Evolutionary conservation across 2,797 vertebrate species (phyloP).

Genomic region (Sebastes aleutianus): DNA sequence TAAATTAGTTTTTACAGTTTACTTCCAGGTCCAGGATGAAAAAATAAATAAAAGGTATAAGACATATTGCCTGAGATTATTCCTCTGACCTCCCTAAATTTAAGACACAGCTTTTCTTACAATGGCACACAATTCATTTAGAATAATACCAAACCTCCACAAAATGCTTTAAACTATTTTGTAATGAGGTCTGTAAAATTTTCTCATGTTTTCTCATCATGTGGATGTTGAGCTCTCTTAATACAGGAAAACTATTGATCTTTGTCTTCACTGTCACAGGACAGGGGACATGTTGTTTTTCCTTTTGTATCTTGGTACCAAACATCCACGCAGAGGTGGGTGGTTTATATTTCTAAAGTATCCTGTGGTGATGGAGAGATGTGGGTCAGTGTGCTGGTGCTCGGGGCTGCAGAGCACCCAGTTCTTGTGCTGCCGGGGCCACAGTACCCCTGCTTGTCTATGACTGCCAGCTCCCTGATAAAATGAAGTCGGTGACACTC

Average conservation of each 20-base stretch:
- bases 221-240: neutral
- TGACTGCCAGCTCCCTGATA: slow-evolving; percentile 24
- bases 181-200: neutral
- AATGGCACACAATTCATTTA: neutral
- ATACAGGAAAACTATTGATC: neutral
- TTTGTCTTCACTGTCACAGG: neutral
- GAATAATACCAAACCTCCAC: neutral
- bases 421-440: slow-evolving; percentile 57
- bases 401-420: slow-evolving; percentile 73
- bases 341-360: slow-evolving; percentile 39
- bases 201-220: neutral
- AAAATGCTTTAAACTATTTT: neutral
- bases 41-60: neutral
- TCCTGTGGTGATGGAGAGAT: slow-evolving; percentile 53
- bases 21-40: neutral
- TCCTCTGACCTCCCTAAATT: neutral
- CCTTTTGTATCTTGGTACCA: neutral
- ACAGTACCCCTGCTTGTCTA: slow-evolving; percentile 11
- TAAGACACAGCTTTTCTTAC: neutral
- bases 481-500: slow-evolving; percentile 9
- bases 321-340: slow-evolving; percentile 4
- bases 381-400: slow-evolving; percentile 79
- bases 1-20: neutral
- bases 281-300: neutral
- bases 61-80: neutral